These are phyloP conservation scores for Dallia pectoralis DNA, from an alignment of 2,797 vertebrate species.

Conservation along the genomic window DNA sequence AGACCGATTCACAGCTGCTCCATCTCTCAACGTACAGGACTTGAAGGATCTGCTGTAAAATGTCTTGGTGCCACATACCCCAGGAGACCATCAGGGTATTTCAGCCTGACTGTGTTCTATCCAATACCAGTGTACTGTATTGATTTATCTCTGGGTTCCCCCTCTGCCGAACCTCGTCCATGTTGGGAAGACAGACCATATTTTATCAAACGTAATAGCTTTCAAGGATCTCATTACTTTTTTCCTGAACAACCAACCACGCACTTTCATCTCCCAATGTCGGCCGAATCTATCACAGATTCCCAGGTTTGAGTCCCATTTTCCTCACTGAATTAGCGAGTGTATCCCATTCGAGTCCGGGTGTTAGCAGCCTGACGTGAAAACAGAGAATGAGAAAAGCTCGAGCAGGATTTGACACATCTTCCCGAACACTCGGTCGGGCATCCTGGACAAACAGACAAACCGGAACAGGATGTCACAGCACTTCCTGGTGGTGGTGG, in stretches of 20 bases:
- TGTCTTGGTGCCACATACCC: too few relatives aligned
- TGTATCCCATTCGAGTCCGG: neutral
- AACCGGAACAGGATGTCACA: constrained; percentile 41
- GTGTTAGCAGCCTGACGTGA: constrained; percentile 25
- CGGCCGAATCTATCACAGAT: constrained; percentile 37
- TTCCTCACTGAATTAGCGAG: constrained; percentile 29
- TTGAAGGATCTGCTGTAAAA: too few relatives aligned
- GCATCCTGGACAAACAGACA: constrained; percentile 45
- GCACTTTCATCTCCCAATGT: constrained; percentile 45
- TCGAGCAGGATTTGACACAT: constrained; percentile 39
- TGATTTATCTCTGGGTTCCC: constrained; percentile 72
- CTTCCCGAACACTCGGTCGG: constrained; percentile 22
- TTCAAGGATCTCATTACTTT: constrained; percentile 46
- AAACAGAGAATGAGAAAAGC: neutral
- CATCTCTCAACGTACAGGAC: too few relatives aligned
- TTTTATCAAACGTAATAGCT: constrained; percentile 71
- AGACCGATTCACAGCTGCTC: too few relatives aligned
- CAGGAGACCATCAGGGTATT: too few relatives aligned
- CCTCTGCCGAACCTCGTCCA: constrained; percentile 51
- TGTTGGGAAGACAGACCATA: constrained; percentile 65
- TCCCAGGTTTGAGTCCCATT: neutral
- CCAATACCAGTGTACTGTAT: constrained; percentile 69
- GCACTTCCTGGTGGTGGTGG: constrained; percentile 24
- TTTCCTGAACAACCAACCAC: constrained; percentile 43
- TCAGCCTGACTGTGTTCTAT: constrained; percentile 45